These are phyloP conservation scores for Bhutanitis thaidina DNA, from an alignment of 2,888 invertebrate species.

Conservation along the genomic window DNA sequence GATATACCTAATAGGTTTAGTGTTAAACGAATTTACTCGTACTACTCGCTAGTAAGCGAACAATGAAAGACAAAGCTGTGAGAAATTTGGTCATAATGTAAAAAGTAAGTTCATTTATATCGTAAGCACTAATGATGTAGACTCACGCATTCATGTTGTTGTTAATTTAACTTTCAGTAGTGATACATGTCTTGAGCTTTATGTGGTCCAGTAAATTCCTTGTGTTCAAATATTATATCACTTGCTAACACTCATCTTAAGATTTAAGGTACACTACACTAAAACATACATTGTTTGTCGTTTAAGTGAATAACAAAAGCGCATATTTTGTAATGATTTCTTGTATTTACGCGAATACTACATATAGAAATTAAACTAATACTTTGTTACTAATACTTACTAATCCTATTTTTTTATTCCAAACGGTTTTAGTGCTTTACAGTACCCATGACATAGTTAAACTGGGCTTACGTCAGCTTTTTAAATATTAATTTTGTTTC, in stretches of 20 bases:
- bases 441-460: too few species aligned
- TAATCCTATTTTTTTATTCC: too few species aligned
- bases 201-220: conserved; percentile 27
- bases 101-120: conserved; percentile 71
- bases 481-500: too few species aligned
- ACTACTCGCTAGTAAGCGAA: conserved; percentile 71
- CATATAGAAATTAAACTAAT: too few species aligned
- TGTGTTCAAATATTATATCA: conserved; percentile 3
- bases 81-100: conserved; percentile 77
- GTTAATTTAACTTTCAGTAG: conserved; percentile 48
- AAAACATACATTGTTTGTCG: too few species aligned
- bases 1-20: conserved; percentile 61
- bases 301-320: too few species aligned
- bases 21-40: conserved; percentile 74
- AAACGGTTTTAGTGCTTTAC: too few species aligned
- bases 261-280: not conserved
- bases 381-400: too few species aligned
- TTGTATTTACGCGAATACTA: too few species aligned
- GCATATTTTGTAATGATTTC: too few species aligned
- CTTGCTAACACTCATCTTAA: not conserved
- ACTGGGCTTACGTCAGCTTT: too few species aligned
- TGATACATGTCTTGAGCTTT: conserved; percentile 37
- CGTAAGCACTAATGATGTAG: conserved; percentile 56
- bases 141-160: conserved; percentile 37
- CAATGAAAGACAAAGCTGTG: conserved; percentile 81